These are phyloP conservation scores for Gouania willdenowi DNA, from an alignment of 2,797 vertebrate genomes.

Conservation along the genomic window DNA sequence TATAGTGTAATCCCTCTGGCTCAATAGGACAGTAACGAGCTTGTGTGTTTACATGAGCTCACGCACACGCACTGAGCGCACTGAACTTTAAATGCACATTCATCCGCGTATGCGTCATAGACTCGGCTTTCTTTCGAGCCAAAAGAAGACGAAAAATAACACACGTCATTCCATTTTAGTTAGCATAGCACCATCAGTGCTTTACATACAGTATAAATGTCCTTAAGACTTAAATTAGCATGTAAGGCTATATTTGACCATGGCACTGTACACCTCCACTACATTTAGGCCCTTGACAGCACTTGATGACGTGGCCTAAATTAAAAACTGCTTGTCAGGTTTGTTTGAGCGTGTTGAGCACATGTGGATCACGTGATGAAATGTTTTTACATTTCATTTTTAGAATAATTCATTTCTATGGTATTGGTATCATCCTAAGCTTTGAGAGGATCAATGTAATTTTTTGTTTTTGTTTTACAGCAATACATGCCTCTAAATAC, in stretches of 20 bases:
- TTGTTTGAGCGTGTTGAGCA: not conserved
- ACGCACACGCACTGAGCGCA: conserved; percentile 34
- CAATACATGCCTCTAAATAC: too few relatives aligned
- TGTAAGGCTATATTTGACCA: conserved; percentile 3
- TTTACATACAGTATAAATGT: not conserved
- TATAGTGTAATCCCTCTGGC: conserved; percentile 18
- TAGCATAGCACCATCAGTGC: not conserved
- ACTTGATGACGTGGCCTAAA: conserved; percentile 13
- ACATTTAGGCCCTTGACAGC: conserved; percentile 8
- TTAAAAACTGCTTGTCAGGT: conserved; percentile 6
- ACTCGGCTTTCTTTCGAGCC: conserved; percentile 16
- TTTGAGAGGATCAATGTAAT: too few relatives aligned
- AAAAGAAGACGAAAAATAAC: conserved; percentile 4
- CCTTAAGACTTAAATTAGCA: not conserved
- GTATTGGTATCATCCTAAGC: not conserved
- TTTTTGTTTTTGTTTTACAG: too few relatives aligned
- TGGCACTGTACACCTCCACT: conserved; percentile 6
- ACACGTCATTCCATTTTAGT: conserved; percentile 17
- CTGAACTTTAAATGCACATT: conserved; percentile 28
- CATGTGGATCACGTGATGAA: not conserved
- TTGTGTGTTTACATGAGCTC: conserved; percentile 37
- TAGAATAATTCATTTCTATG: not conserved
- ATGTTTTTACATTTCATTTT: not conserved
- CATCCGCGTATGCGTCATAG: conserved; percentile 38
- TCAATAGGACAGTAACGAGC: conserved; percentile 28